A percentile compares a stretch with the other conserved stretches of the same genome.
phyloP scores from a whole-genome alignment of 2,888 invertebrate species.

The Schrankia costaestrigalis region DNA sequence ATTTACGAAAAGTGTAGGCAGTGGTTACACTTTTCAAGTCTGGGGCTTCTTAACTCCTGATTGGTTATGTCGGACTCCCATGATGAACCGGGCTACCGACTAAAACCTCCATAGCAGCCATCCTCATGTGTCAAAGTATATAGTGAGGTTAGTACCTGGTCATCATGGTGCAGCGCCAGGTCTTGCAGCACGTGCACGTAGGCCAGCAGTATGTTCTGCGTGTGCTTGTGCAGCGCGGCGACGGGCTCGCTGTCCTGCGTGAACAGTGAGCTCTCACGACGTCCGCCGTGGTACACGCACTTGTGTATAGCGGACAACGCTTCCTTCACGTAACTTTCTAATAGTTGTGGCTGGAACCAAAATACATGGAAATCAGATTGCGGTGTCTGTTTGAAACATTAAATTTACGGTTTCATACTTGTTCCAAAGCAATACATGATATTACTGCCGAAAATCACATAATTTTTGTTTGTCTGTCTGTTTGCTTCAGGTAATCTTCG shows the following conservation, averaged over 20 bases:
- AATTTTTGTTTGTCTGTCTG: too few relatives aligned
- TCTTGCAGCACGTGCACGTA: constrained; percentile 84
- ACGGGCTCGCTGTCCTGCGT: constrained; percentile 57
- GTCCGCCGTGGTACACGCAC: constrained; percentile 59
- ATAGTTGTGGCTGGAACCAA: constrained; percentile 57
- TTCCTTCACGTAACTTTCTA: constrained; percentile 61
- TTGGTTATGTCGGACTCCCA: neutral
- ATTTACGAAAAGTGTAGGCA: too few relatives aligned
- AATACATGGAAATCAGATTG: too few relatives aligned
- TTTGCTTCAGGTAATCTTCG: too few relatives aligned
- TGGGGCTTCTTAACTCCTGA: too few relatives aligned
- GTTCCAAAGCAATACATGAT: too few relatives aligned
- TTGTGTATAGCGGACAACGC: constrained; percentile 67
- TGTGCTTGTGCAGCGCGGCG: constrained; percentile 53
- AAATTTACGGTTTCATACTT: too few relatives aligned
- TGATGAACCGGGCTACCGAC: neutral
- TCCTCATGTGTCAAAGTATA: neutral
- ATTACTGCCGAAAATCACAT: too few relatives aligned
- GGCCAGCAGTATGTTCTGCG: constrained; percentile 82
- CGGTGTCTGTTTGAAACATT: too few relatives aligned
- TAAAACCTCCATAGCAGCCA: neutral
- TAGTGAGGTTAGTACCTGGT: constrained; percentile 64
- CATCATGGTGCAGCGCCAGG: constrained; percentile 69
- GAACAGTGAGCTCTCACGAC: constrained; percentile 66
- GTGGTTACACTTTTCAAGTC: too few relatives aligned